Evolutionary conservation across 1,140 invertebrate species (phyloP), one percentile per base, ranked within the genome.

Genomic region (Zeugodacus cucurbitae): DNA sequence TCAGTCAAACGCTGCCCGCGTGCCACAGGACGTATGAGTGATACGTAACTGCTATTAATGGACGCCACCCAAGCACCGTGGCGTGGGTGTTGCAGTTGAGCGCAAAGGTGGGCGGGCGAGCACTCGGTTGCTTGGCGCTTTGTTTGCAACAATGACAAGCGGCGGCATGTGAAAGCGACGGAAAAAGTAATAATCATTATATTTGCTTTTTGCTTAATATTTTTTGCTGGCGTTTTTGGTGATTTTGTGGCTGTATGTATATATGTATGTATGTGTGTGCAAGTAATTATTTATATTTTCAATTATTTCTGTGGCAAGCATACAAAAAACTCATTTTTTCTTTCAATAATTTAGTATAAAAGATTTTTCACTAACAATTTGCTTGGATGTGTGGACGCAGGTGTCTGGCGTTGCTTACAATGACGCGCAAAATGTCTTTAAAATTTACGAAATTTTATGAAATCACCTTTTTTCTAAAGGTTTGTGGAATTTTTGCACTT

Each of bases 11-110:
- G 67, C 17, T 20, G 67, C 20, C 20, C 20, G 67, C 67, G 67
- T 74, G 67, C 67, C 67, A 74, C 67, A 74, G 67, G 67, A 74
- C 67, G 67, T 74, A 74, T 74, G 67, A 74, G 67, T 74, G 67
- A 74, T 34, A 20, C 22, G 22, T 26, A 6, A 62, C 58, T 62
- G 58, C 22, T 4, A 54, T 34, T 32, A 7, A 67, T 67, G 34
- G 6, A 32, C 5, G 67, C 26, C 29, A 67, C 14, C 29, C 67
- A 74, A 74, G 34, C 22, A n/a, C n/a, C n/a, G n/a, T n/a, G 2
- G 34, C 67, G 32, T 74, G 67, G 67, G 67, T 74, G 34, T 74
- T 17, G 34, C 32, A 22, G 20, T 3, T 34, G 62, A 37, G 67
- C 67, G 11, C 1, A 41, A 37, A 41, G 32, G 34, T 74, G 67